These are phyloP conservation scores for Somateria mollissima DNA, from an alignment of 2,797 vertebrate species.

Conservation along the genomic window DNA sequence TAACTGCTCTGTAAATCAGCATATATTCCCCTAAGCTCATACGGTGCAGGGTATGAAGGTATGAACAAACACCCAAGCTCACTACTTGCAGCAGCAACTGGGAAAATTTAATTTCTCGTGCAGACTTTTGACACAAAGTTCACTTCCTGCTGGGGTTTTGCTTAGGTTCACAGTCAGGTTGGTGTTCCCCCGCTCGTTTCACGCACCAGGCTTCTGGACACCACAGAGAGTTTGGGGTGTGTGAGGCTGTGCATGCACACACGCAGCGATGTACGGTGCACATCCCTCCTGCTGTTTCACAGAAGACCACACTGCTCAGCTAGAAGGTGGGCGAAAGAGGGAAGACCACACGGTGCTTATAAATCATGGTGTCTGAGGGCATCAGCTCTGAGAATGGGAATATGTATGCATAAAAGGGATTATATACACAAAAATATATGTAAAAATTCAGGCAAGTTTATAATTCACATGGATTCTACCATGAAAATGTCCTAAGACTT, in stretches of 20 bases:
- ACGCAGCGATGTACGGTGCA: fast-evolving
- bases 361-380: neutral
- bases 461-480: neutral
- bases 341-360: fast-evolving
- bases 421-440: neutral
- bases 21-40: fast-evolving
- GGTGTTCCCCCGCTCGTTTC: neutral
- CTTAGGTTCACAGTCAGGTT: neutral
- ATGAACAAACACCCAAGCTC: neutral
- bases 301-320: neutral
- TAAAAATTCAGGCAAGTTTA: neutral
- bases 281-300: neutral
- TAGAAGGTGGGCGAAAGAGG: neutral
- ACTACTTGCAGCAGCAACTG: neutral
- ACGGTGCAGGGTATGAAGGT: neutral
- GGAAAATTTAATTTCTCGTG: neutral
- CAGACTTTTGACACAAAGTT: neutral
- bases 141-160: neutral
- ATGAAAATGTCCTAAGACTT: neutral
- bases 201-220: neutral
- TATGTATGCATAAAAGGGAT: too few relatives aligned
- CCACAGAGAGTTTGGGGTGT: fast-evolving
- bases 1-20: neutral
- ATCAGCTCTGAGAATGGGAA: neutral
- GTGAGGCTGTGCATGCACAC: too few relatives aligned